A percentile compares a stretch with the other conserved stretches of the same genome.
These are phyloP conservation scores for Oncorhynchus masou DNA, from an alignment of 2,113 vertebrate genomes.

Conservation along the genomic window DNA sequence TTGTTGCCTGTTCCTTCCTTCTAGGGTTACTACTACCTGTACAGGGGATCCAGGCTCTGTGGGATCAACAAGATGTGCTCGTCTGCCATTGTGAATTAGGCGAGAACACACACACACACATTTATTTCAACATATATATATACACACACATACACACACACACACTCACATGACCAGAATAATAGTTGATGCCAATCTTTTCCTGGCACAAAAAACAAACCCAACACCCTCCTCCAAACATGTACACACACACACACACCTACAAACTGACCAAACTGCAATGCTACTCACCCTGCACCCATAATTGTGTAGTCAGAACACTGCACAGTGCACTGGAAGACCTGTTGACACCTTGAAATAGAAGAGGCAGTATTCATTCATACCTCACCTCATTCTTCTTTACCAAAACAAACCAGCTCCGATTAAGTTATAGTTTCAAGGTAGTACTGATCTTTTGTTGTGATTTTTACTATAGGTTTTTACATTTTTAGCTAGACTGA, in stretches of 20 bases:
- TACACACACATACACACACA: background rate
- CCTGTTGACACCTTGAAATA: conserved; percentile 16
- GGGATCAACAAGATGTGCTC: conserved; percentile 88
- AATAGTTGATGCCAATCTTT: background rate
- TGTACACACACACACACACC: background rate
- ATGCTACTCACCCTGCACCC: background rate
- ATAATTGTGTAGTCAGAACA: background rate
- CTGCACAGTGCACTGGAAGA: background rate
- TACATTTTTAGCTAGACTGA: too few species aligned
- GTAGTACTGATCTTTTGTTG: conserved; percentile 4
- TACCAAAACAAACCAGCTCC: background rate
- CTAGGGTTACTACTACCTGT: conserved; percentile 90
- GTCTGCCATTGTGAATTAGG: conserved; percentile 80
- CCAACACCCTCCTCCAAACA: background rate
- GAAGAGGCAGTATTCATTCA: conserved; percentile 7
- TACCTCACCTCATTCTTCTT: conserved; percentile 14
- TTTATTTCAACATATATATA: conserved; percentile 22
- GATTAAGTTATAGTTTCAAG: conserved; percentile 10
- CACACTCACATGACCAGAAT: background rate
- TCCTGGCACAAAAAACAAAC: background rate
- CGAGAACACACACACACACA: conserved; percentile 18
- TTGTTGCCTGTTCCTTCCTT: conserved; percentile 2
- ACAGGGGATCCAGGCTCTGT: conserved; percentile 81
- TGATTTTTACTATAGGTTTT: background rate
- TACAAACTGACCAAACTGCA: background rate